phyloP scores from a whole-genome alignment of 2,888 invertebrate species.

The Dusona sp. region DNA sequence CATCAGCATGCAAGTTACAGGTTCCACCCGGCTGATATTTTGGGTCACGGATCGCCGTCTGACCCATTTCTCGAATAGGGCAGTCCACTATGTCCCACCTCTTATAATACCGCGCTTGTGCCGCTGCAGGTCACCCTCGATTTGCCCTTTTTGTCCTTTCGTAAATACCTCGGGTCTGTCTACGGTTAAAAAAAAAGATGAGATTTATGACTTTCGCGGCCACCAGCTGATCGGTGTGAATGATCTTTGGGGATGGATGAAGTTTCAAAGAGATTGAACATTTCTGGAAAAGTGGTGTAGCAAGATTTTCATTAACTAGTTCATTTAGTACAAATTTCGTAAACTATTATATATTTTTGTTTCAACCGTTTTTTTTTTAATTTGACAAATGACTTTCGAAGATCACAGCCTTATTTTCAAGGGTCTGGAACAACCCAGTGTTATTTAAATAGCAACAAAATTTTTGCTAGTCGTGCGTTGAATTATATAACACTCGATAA shows the following conservation, averaged over 20 bases:
- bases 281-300: neutral
- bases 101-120: constrained; percentile 7
- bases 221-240: constrained; percentile 13
- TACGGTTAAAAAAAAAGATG: neutral
- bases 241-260: neutral
- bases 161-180: neutral
- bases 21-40: constrained; percentile 44
- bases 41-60: constrained; percentile 60
- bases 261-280: neutral
- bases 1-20: constrained; percentile 13
- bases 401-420: neutral
- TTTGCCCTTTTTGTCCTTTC: neutral
- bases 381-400: neutral
- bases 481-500: neutral
- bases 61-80: constrained; percentile 59
- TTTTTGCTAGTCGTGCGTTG: neutral
- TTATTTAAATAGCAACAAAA: neutral
- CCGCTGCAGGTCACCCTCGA: constrained; percentile 25
- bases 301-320: neutral
- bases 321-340: neutral
- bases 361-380: too few relatives aligned
- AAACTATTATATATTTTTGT: too few relatives aligned
- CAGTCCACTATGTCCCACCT: constrained; percentile 29
- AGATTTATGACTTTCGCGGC: neutral
- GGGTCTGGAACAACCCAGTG: too few relatives aligned